Evolutionary conservation across 2,797 vertebrate genomes (phyloP), one percentile per base, ranked within the genome.

Genomic region (Sus cebifrons): DNA sequence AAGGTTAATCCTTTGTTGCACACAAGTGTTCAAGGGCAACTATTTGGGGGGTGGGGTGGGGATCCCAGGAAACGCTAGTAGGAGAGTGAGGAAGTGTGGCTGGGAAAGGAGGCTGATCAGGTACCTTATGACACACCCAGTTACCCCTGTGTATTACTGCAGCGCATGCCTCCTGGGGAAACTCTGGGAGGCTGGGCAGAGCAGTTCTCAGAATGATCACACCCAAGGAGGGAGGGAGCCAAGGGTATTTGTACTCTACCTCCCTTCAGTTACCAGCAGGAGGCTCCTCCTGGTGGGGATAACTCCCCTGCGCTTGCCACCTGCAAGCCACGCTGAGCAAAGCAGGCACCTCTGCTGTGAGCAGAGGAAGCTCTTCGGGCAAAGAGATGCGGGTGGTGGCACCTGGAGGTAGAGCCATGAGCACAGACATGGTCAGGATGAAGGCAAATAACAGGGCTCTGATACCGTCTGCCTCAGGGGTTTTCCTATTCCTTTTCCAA

Each of bases 101-200:
- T 27, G 25, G 18, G 12, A 17, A 68, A 32, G 44, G 1, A 20
- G 17, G 77, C 17, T 12, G 0, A 0, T 1, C 23, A 44, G 44
- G 52, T 0, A 0, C 52, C 20, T 4, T 8, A 40, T 3, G 32
- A 32, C 32, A 32, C 32, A 54, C 29, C 64, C 67, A 5, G 68
- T 13, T 17, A 3, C 73, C 1, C 0, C 49, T 0, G 4, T 2
- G 32, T 70, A 25, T 23, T 1, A 0, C 11, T 1, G 54, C 27
- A 9, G 68, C 62, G 85, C 12, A 12, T 0, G 6, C 58, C 82
- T 13, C 16, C 56, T 3, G 18, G 12, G n/a, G 32, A 62, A 20
- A 3, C 3, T 17, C 82, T 65, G 52, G 73, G 52, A 74, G 36
- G 75, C 70, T 49, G 2, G 1, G 20, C 2, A 32, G 74, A 58